Conservation (phyloP, 2,797 vertebrate species). For the Ptychadena robeensis region DNA sequence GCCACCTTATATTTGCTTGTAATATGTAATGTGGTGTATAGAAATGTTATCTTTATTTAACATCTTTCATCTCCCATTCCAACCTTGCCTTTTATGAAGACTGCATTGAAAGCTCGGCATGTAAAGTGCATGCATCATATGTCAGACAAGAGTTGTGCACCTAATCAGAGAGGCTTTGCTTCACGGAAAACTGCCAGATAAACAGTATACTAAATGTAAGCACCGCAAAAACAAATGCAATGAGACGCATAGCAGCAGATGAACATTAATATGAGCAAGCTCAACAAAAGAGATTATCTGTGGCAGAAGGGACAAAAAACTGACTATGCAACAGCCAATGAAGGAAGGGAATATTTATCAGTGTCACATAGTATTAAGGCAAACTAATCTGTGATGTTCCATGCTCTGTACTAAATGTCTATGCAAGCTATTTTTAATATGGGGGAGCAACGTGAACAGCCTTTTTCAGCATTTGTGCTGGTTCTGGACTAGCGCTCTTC, state of each 20-base stretch:
- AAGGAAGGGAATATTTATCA: slow-evolving; percentile 59
- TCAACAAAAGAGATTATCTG: slow-evolving; percentile 57
- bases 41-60: too few relatives aligned
- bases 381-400: slow-evolving; percentile 48
- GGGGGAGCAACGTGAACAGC: slow-evolving; percentile 19
- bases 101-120: neutral
- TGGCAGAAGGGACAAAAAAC: slow-evolving; percentile 52
- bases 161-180: slow-evolving; percentile 7
- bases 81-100: neutral
- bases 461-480: slow-evolving; percentile 51
- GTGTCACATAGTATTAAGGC: slow-evolving; percentile 55
- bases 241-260: slow-evolving; percentile 56
- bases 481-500: slow-evolving; percentile 37
- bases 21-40: too few relatives aligned
- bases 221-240: slow-evolving; percentile 52
- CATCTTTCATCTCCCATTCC: neutral
- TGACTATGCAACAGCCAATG: slow-evolving; percentile 56
- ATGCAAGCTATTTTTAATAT: slow-evolving; percentile 42
- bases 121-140: slow-evolving; percentile 3
- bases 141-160: neutral
- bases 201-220: slow-evolving; percentile 50
- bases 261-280: slow-evolving; percentile 56
- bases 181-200: slow-evolving; percentile 39
- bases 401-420: slow-evolving; percentile 28
- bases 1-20: neutral